Conservation (phyloP, 2,888 invertebrate genomes). For the Busseola fusca region DNA sequence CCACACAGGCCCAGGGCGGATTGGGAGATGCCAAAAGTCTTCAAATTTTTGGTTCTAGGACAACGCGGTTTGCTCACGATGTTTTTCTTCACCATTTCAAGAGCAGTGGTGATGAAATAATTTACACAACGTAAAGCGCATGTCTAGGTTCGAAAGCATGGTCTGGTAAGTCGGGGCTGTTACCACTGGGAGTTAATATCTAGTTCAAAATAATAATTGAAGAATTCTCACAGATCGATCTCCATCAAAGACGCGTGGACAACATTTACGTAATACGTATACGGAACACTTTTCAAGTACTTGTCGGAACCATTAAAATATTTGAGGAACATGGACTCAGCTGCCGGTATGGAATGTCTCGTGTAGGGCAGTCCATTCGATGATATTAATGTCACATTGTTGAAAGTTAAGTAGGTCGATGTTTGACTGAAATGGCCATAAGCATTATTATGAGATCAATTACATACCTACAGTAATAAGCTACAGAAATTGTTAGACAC, state of each 20-base stretch:
- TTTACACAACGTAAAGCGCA: background rate
- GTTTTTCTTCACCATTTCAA: too few species aligned
- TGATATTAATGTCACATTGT: conserved; percentile 92
- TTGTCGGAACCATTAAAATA: conserved; percentile 82
- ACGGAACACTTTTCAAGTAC: conserved; percentile 88
- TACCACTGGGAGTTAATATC: background rate
- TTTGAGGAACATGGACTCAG: conserved; percentile 86
- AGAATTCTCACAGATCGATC: conserved; percentile 86
- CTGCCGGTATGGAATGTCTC: conserved; percentile 69
- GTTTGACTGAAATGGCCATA: conserved; percentile 72
- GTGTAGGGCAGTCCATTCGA: conserved; percentile 87
- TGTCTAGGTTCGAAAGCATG: too few species aligned
- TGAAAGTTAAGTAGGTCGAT: conserved; percentile 88
- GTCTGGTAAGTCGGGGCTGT: too few species aligned
- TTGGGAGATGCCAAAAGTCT: too few species aligned
- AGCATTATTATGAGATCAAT: background rate
- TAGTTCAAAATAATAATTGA: background rate
- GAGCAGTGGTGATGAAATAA: background rate
- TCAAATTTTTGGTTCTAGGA: too few species aligned
- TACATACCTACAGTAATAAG: background rate
- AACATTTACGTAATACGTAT: conserved; percentile 91
- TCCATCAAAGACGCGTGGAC: conserved; percentile 88
- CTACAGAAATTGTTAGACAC: background rate
- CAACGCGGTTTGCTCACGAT: too few species aligned
- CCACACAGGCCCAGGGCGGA: too few species aligned